A percentile compares a stretch with the other conserved stretches of the same genome.
These are phyloP conservation scores for Aramus guarauna DNA, from an alignment of 2,113 vertebrate species.

Conservation along the genomic window DNA sequence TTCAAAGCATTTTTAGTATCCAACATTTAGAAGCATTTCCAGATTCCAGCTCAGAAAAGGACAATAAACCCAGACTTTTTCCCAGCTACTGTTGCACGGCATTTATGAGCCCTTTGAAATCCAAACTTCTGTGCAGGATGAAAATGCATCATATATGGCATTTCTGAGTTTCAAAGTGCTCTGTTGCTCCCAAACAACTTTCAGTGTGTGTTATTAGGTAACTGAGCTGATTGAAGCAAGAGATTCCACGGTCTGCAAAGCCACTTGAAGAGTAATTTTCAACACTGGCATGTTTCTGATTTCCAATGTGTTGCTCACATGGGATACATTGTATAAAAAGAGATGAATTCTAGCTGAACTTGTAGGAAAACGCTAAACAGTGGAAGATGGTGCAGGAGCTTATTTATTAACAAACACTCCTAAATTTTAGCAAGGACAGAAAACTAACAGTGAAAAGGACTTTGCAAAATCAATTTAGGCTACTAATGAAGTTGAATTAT, in stretches of 20 bases:
- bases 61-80: background rate
- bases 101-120: background rate
- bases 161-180: background rate
- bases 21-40: background rate
- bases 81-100: background rate
- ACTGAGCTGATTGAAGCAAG: background rate
- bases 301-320: background rate
- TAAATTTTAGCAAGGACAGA: background rate
- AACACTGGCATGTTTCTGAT: background rate
- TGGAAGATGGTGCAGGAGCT: background rate
- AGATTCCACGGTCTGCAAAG: background rate
- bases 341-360: background rate
- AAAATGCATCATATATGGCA: background rate
- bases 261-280: background rate
- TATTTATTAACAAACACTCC: background rate
- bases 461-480: background rate
- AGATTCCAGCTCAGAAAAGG: background rate
- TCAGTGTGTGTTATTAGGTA: background rate
- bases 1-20: background rate
- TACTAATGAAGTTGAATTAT: background rate
- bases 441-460: background rate
- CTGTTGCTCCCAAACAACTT: background rate
- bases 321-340: background rate
- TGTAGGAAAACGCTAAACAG: background rate
- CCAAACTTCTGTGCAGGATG: background rate